phyloP scores from a whole-genome alignment of 2,888 invertebrate genomes.

The Patella pellucida region DNA sequence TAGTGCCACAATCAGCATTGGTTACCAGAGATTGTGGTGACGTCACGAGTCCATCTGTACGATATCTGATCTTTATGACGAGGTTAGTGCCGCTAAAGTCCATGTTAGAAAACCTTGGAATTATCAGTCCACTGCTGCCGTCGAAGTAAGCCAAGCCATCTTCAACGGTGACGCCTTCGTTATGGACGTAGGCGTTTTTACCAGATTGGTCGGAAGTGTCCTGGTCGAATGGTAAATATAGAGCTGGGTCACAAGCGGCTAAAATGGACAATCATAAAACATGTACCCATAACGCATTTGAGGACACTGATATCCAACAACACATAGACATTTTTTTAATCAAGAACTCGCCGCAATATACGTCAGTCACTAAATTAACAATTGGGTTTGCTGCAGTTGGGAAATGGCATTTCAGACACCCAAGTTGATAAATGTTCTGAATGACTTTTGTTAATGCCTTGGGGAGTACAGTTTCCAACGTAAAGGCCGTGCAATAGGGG shows the following conservation, averaged over 20 bases:
- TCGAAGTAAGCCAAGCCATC: constrained; percentile 50
- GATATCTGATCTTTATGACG: constrained; percentile 50
- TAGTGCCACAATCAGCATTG: constrained; percentile 50
- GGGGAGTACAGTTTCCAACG: too few relatives aligned
- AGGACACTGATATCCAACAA: too few relatives aligned
- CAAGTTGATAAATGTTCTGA: too few relatives aligned
- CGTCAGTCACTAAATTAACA: too few relatives aligned
- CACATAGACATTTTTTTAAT: too few relatives aligned
- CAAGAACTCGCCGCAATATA: too few relatives aligned
- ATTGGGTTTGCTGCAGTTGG: too few relatives aligned
- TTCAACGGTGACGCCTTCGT: constrained; percentile 48
- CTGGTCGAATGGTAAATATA: constrained; percentile 41
- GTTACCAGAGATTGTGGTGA: constrained; percentile 44
- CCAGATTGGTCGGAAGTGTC: constrained; percentile 38
- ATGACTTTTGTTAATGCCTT: too few relatives aligned
- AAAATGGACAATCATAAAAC: background rate
- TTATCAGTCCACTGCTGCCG: constrained; percentile 49
- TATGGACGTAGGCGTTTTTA: constrained; percentile 34
- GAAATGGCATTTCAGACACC: too few relatives aligned
- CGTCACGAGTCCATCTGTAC: background rate
- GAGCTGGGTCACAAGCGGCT: constrained; percentile 44
- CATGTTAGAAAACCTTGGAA: constrained; percentile 54
- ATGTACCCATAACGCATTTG: too few relatives aligned
- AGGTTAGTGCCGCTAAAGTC: constrained; percentile 45
- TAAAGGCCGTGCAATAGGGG: too few relatives aligned